These are phyloP conservation scores for Neosalanx taihuensis DNA, from an alignment of 2,797 vertebrate genomes.

Conservation along the genomic window DNA sequence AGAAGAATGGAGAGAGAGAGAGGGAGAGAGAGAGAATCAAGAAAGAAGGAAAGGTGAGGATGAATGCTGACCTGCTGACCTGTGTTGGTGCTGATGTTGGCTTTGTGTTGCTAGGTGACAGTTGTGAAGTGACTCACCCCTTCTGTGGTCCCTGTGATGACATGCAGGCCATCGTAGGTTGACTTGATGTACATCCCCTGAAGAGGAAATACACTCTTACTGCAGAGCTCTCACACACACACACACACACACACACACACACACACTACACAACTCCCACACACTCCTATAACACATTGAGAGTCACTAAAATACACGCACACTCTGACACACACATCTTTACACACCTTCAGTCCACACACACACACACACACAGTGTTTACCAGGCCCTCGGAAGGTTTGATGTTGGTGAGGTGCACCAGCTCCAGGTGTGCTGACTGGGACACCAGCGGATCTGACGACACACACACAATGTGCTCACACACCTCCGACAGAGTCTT, in stretches of 20 bases:
- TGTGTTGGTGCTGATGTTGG: not conserved
- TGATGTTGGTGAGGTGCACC: conserved; percentile 93
- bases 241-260: not conserved
- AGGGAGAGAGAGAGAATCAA: not conserved
- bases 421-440: conserved; percentile 93
- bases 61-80: too few species aligned
- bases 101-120: not conserved
- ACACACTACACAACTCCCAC: not conserved
- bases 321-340: conserved; percentile 1
- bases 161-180: conserved; percentile 91
- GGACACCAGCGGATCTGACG: conserved; percentile 70
- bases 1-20: too few species aligned
- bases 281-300: not conserved
- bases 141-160: conserved; percentile 94
- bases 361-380: conserved; percentile 36
- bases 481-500: conserved; percentile 92
- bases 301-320: conserved; percentile 3
- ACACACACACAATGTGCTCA: conserved; percentile 91
- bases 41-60: not conserved
- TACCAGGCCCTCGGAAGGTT: conserved; percentile 93
- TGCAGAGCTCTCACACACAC: not conserved
- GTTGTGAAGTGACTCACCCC: conserved; percentile 78
- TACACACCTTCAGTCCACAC: not conserved
- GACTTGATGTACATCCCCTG: conserved; percentile 97
- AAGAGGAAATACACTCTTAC: conserved; percentile 12